phyloP scores from a whole-genome alignment of 23 tunicate genomes.

The Styela clava region DNA sequence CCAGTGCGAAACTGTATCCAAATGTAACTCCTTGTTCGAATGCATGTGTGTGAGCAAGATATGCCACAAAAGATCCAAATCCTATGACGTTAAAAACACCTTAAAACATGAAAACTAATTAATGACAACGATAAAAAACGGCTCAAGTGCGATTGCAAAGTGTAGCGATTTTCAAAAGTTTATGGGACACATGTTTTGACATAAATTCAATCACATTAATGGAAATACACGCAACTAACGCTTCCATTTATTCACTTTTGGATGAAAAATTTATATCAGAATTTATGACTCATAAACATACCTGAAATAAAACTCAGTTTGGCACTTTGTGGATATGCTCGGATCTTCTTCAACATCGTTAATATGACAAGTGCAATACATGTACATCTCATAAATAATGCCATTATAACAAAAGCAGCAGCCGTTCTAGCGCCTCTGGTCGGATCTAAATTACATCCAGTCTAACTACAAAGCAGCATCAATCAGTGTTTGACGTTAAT shows the following conservation, averaged over 20 bases:
- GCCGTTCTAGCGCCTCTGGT: neutral
- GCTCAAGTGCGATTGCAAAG: too few relatives aligned
- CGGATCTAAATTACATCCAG: neutral
- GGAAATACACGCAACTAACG: too few relatives aligned
- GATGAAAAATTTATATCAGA: too few relatives aligned
- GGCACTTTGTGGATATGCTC: neutral
- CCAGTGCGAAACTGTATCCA: neutral
- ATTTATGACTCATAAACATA: too few relatives aligned
- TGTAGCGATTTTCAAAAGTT: too few relatives aligned
- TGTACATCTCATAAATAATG: neutral
- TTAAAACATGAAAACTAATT: neutral
- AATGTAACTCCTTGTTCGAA: neutral
- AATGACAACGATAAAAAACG: too few relatives aligned
- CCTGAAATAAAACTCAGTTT: neutral
- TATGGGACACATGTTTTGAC: too few relatives aligned
- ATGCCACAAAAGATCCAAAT: neutral
- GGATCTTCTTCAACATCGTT: neutral
- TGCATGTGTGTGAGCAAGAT: neutral
- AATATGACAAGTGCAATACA: neutral
- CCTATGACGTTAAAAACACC: neutral
- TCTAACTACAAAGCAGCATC: too few relatives aligned
- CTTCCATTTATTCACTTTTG: too few relatives aligned
- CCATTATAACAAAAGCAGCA: neutral
- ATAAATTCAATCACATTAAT: too few relatives aligned
- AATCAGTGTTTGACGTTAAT: too few relatives aligned